Conservation (phyloP, 2,888 invertebrate genomes). For the Andrena fulva region DNA sequence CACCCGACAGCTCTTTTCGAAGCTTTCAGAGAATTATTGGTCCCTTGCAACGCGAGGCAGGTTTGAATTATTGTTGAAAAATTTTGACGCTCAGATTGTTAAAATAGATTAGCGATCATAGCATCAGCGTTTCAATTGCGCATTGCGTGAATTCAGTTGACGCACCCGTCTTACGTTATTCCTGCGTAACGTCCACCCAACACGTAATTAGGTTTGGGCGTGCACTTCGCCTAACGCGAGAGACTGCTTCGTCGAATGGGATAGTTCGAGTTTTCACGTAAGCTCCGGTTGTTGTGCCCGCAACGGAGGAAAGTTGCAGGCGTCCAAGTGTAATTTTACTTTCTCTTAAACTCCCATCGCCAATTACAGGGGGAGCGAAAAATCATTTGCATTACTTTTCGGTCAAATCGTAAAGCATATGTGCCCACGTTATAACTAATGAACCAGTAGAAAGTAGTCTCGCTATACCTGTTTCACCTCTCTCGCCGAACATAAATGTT, state of each 20-base stretch:
- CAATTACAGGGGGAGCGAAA: constrained; percentile 13
- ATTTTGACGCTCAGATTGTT: no score
- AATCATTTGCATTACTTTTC: constrained; percentile 38
- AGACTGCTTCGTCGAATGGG: neutral
- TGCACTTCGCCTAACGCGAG: neutral
- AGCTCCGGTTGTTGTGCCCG: constrained; percentile 17
- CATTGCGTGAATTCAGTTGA: no score
- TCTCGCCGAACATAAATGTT: neutral
- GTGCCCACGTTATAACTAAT: neutral
- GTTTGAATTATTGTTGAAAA: neutral
- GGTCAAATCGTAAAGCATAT: constrained; percentile 4
- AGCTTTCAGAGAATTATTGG: neutral
- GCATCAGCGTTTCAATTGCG: no score
- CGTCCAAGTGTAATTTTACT: constrained; percentile 35
- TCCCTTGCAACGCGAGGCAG: neutral
- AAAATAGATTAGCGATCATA: no score
- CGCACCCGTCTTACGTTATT: no score
- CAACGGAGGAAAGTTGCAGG: constrained; percentile 20
- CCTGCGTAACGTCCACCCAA: neutral
- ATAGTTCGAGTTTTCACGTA: constrained; percentile 39
- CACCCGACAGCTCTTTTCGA: neutral
- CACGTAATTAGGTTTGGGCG: neutral
- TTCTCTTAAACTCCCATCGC: constrained; percentile 41
- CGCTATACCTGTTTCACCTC: constrained; percentile 22
- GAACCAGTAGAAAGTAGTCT: constrained; percentile 41